These are phyloP conservation scores for Globodera rostochiensis DNA, from an alignment of 1,140 invertebrate genomes.

Conservation along the genomic window DNA sequence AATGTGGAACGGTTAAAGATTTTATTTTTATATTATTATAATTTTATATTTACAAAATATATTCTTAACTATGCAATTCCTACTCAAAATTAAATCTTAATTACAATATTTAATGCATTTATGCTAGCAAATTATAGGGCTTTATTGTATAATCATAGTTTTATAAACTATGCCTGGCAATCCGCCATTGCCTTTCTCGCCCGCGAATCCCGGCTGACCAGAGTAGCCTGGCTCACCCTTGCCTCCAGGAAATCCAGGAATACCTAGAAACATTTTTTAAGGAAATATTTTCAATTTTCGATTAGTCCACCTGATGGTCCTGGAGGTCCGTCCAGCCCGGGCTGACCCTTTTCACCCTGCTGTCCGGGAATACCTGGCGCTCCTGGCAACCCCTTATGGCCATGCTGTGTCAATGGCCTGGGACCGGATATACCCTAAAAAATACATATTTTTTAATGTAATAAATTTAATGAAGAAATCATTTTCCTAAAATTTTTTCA, in stretches of 20 bases:
- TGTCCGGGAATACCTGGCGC: conserved; percentile 42
- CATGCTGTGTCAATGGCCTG: conserved; percentile 61
- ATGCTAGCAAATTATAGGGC: too few relatives aligned
- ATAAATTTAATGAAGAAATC: too few relatives aligned
- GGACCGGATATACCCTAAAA: conserved; percentile 30
- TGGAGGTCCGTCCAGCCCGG: conserved; percentile 66
- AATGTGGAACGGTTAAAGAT: too few relatives aligned
- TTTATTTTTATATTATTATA: too few relatives aligned
- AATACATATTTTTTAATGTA: too few relatives aligned
- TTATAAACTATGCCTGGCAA: conserved; percentile 31
- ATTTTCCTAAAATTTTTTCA: too few relatives aligned
- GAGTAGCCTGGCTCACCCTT: conserved; percentile 53
- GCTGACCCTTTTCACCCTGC: conserved; percentile 65
- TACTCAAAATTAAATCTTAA: too few relatives aligned
- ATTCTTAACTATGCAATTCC: too few relatives aligned
- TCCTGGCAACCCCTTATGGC: conserved; percentile 68
- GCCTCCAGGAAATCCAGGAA: conserved; percentile 63
- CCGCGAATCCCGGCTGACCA: conserved; percentile 58
- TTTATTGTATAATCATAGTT: too few relatives aligned
- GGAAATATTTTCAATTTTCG: neutral
- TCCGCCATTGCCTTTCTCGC: conserved; percentile 59
- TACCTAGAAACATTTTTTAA: conserved; percentile 35
- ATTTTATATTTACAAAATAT: too few relatives aligned
- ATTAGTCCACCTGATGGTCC: conserved; percentile 67
- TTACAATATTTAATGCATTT: too few relatives aligned